Base-by-base conservation (phyloP, 2,797 vertebrate species). In the Eutrigla gurnardus region DNA sequence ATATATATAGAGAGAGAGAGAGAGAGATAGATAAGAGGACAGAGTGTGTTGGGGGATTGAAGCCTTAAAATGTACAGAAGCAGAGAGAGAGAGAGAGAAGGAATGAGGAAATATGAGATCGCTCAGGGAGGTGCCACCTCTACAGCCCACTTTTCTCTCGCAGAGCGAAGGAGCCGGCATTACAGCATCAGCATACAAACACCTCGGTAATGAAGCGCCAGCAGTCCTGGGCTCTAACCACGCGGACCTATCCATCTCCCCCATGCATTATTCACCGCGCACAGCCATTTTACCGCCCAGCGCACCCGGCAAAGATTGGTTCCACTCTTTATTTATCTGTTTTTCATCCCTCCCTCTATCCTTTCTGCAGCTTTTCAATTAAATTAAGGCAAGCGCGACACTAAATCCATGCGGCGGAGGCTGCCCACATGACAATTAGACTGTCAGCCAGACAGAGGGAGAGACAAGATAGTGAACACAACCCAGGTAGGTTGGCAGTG, bases 261-360 rank as follows among this genome's bases (percentile, higher is more conserved):
- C 72, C 73, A 93, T 93, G 93, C 91, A 93, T 93, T 93, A 93
- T 93, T 93, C 93, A 93, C 89, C 61, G 50, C 80, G 62, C 90
- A 88, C 87, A 83, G 86, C 87, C 91, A 89, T 93, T 93, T 93
- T 90, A 92, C 90, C 87, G 81, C 91, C 85, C 87, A 69, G 84
- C 86, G 81, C 82, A 91, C 76, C 88, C 89, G 59, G 83, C 92
- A 91, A 86, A 93, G 92, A 93, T 94, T 94, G 92, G 91, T 94
- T 93, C 92, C 91, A 90, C 91, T 93, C 93, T 92, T 93, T 93
- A 93, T 94, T 94, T 93, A 93, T 93, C 91, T 91, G 91, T 94
- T 92, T 91, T 92, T 92, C 86, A 90, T 90, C 90, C 75, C 86
- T 81, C 83, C 83, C 84, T 82, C 88, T 88, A 88, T 85, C 88